These are phyloP conservation scores for Alouatta palliata DNA, from an alignment of 2,113 vertebrate genomes.

Conservation along the genomic window DNA sequence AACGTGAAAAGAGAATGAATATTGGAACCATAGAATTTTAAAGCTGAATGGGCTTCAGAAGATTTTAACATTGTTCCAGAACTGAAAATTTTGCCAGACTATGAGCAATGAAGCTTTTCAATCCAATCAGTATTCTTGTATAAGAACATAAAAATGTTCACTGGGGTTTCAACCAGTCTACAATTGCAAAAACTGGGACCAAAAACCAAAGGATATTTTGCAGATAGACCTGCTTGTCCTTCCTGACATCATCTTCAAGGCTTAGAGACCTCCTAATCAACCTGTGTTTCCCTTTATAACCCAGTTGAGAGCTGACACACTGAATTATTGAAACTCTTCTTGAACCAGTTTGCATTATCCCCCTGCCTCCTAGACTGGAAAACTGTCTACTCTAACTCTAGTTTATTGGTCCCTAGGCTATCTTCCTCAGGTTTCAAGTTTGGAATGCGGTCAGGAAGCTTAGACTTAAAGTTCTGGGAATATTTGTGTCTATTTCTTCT, in stretches of 20 bases:
- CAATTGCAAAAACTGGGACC: neutral
- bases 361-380: neutral
- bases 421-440: neutral
- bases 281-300: neutral
- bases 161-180: neutral
- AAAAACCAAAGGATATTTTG: neutral
- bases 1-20: slow-evolving; percentile 34
- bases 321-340: slow-evolving; percentile 49
- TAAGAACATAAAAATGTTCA: neutral
- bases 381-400: neutral
- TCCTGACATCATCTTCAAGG: neutral
- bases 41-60: neutral
- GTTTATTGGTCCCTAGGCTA: slow-evolving; percentile 37
- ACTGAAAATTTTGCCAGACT: slow-evolving; percentile 1
- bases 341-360: slow-evolving; percentile 14
- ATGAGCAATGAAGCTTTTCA: neutral
- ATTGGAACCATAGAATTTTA: slow-evolving; percentile 29
- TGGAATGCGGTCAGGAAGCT: slow-evolving; percentile 3
- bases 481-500: neutral
- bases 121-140: slow-evolving; percentile 1
- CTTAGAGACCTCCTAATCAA: neutral
- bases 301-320: neutral
- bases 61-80: slow-evolving; percentile 14
- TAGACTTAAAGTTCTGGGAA: slow-evolving; percentile 31
- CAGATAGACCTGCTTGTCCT: neutral